Base-by-base conservation (phyloP, 2,888 invertebrate species). In the Marasmarcha lunaedactyla region DNA sequence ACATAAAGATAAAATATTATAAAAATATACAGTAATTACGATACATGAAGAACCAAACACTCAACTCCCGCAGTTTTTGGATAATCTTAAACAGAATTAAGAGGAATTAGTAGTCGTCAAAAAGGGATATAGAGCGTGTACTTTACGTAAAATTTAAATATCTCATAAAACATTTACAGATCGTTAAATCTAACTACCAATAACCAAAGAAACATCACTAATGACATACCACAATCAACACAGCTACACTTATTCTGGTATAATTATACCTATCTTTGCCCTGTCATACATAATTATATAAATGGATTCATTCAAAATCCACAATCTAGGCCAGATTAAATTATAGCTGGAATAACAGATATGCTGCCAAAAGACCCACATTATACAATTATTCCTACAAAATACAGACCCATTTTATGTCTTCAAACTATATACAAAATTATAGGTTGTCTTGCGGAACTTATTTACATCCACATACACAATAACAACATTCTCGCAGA, bases 331-430 rank as follows among this genome's bases (percentile, higher is more conserved):
- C 48, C 48, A 12, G 1, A 12, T 1, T 50, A 39, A 15, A 37
- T 48, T 1, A 47, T 48, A 13, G 14, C 35, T 33, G 50, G 50
- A 13, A 41, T 33, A 2, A 48, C 50, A 3, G 46, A 39, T 11
- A 42, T 50, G 41, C 4, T 46, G 26, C 50, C 47, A 5, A 53
- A 55, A 44, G 49, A 49, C 33, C 15, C 2, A 1, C 36, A 45
- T 9, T 26, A 38, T 15, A 13, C 30, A 0, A 12, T 9, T 7
- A 49, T 53, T 12, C 52, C 54, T 5, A 36, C 49, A 1, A 50
- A 54, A 41, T 57, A 52, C 14, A 37, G 51, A 36, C 55, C 52
- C 0, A 53, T 55, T 1, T 54, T 54, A 3, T 57, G 55, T 15
- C 35, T 55, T 7, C 53, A 47, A 43, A 57, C 48, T 2, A 36